Evolutionary conservation across 2,797 vertebrate species (phyloP).

Genomic region (Parambassis ranga): DNA sequence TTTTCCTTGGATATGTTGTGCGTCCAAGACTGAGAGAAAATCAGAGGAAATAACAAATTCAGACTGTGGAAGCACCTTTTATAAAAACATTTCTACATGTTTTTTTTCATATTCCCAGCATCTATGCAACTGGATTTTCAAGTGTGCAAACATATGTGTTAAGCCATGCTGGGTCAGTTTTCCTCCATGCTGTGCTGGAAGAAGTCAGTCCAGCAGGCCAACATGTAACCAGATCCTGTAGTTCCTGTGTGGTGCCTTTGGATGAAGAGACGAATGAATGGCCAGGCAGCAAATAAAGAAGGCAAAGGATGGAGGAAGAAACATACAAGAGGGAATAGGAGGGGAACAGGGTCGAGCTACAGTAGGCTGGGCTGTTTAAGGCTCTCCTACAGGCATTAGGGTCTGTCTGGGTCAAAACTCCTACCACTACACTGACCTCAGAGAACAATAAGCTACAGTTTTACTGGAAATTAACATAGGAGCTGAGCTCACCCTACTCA

Average conservation of each 20-base stretch:
- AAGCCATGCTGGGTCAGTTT: conserved; percentile 20
- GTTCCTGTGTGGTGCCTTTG: conserved; percentile 62
- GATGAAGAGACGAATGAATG: conserved; percentile 25
- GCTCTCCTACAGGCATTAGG: not conserved
- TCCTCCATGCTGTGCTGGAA: conserved; percentile 47
- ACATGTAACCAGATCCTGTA: conserved; percentile 60
- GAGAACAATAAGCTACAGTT: conserved; percentile 27
- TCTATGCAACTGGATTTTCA: conserved; percentile 21
- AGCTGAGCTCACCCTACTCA: not conserved
- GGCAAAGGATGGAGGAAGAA: conserved; percentile 28
- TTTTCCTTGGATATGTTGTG: conserved; percentile 96
- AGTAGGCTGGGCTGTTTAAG: conserved; percentile 10
- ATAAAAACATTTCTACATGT: not conserved
- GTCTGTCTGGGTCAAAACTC: conserved; percentile 37
- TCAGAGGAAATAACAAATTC: not conserved
- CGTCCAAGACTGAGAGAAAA: conserved; percentile 88
- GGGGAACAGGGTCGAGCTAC: not conserved
- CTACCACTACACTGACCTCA: not conserved
- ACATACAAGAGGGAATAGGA: conserved; percentile 21
- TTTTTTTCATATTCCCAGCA: not conserved
- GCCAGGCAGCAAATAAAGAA: conserved; percentile 36
- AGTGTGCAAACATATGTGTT: conserved; percentile 5
- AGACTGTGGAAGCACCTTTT: not conserved
- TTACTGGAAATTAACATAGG: not conserved
- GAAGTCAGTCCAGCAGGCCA: conserved; percentile 17